These are phyloP conservation scores for Andrena fulva DNA, from an alignment of 2,888 invertebrate species.

Conservation along the genomic window DNA sequence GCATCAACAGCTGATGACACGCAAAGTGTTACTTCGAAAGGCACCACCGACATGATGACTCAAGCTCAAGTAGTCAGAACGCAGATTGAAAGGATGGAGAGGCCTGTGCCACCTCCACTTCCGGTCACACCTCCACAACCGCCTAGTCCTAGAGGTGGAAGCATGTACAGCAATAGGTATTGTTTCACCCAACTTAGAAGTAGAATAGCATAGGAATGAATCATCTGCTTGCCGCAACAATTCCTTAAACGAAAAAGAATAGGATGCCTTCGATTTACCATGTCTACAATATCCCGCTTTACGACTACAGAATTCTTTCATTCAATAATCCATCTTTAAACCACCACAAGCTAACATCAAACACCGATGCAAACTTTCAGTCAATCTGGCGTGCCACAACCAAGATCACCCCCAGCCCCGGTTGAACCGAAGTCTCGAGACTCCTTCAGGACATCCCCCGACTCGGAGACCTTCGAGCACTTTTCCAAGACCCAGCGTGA, in stretches of 20 bases:
- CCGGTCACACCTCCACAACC: constrained; percentile 86
- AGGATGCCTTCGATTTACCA: no score
- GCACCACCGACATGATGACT: constrained; percentile 84
- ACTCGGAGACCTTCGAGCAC: constrained; percentile 81
- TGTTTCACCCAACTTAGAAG: neutral
- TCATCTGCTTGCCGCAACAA: neutral
- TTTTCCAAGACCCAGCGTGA: constrained; percentile 82
- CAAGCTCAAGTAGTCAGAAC: constrained; percentile 85
- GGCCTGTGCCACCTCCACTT: constrained; percentile 86
- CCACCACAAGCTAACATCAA: neutral
- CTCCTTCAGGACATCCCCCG: constrained; percentile 80
- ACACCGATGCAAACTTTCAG: constrained; percentile 65
- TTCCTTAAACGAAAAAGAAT: no score
- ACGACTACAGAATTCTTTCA: no score
- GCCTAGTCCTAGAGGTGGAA: constrained; percentile 84
- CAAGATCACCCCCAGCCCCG: constrained; percentile 89
- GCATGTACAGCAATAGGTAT: constrained; percentile 85
- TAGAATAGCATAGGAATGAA: constrained; percentile 1
- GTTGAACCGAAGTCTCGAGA: constrained; percentile 86
- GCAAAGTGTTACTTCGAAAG: constrained; percentile 83
- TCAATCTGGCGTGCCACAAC: constrained; percentile 86
- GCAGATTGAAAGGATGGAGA: constrained; percentile 88
- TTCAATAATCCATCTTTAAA: no score
- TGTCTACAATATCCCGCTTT: no score
- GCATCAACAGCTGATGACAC: constrained; percentile 83